Evolutionary conservation across 2,888 invertebrate genomes (phyloP), one percentile per base, ranked within the genome.

Genomic region (Apamea monoglypha): DNA sequence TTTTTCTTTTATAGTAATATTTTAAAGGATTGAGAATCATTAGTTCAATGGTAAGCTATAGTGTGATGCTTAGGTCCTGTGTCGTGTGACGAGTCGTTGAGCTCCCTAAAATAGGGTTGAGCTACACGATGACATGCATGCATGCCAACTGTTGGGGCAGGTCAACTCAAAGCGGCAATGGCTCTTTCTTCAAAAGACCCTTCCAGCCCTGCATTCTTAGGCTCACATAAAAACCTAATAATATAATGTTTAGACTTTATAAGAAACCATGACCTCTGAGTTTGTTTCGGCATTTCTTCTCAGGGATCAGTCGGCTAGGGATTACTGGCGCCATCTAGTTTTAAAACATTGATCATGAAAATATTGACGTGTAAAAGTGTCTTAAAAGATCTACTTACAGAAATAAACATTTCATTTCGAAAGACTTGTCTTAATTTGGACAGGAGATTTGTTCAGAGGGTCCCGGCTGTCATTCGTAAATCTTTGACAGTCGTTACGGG

Each of bases 1-100:
- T 66, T 76, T 66, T 47, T 16, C 14, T 47, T 61, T 70, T 14
- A 32, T 10, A 2, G 12, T 36, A 32, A 71, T 74, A 82, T 86
- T 77, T 76, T 73, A 14, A 25, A 47, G 61, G 71, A 53, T 80
- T 74, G 1, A 29, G 18, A 7, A 5, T 68, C 36, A 29, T 56
- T 69, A 16, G 29, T 77, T 76, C 36, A 36, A 21, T 40, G 25
- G 47, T 61, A 40, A 68, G 53, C 70, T 70, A 12, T 32, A 36
- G 12, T 71, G 18, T 36, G 36, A 18, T 53, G 2, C 36, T 71
- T 10, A 1, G 36, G 56, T 29, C 2, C 18, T 53, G 56, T 32
- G 61, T n/a, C 56, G 25, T 12, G n/a, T n/a, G 25, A 12, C n/a
- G 12, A 10, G 56, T 56, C n/a, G 25, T n/a, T 56, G 10, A n/a